Base-by-base conservation (phyloP, 1,140 invertebrate genomes). In the Formica exsecta region DNA sequence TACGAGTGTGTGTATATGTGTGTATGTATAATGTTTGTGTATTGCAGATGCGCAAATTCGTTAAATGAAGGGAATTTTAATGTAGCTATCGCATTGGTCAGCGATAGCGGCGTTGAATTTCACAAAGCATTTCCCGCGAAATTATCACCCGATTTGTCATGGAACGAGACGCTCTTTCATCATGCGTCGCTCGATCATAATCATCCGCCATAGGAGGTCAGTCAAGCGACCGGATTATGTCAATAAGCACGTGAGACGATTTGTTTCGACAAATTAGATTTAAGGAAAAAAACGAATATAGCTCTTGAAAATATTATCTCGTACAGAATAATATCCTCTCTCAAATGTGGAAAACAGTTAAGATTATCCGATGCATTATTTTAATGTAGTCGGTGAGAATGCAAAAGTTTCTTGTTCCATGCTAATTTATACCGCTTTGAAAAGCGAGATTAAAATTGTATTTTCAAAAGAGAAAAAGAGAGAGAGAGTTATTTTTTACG, bases 121-220 rank as follows among this genome's bases (percentile, higher is more conserved):
- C 64, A 68, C 61, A 32, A 44, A n/a, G 48, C 48, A 74, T 77
- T 54, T 85, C 73, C 61, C 59, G 48, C 41, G 36, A 77, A 65
- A 85, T 85, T 85, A 85, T 65, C 65, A 85, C 32, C 54, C 61
- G 81, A 85, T 85, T 85, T 85, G 77, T 65, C 44, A 32, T 36
- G 19, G 73, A 11, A 11, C 61, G 61, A 77, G 73, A 77, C 25
- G 41, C 44, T 36, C 36, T 77, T 64, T 85, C 81, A 85, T 65
- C 81, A 73, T 73, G 38, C 51, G 73, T 62, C 16, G 51, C 54
- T 54, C 79, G 68, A 61, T 73, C 36, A 83, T 74, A 19, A 51
- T 73, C 44, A n/a, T 36, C 44, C 38, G 57, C 13, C 36, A 70
- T n/a, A 2, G 54, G 19, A 73, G 79, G 65, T 80, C 64, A 70